Evolutionary conservation across 2,113 vertebrate genomes (phyloP).

Genomic region (Lepus timidus): DNA sequence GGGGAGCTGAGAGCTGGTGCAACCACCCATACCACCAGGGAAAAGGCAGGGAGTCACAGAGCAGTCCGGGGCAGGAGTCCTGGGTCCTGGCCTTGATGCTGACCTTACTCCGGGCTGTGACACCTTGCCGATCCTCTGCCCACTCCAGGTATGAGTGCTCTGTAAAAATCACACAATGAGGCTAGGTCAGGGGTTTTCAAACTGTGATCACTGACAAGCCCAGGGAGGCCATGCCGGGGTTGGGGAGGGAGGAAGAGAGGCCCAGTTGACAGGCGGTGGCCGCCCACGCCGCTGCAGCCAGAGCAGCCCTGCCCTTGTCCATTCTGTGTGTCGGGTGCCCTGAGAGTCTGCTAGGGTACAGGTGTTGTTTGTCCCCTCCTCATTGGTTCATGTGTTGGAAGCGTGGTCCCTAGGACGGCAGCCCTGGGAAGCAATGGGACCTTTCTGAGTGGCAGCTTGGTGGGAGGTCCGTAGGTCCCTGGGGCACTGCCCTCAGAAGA

Average conservation of each 20-base stretch:
- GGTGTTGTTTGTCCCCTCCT: no score
- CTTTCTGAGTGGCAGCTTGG: no score
- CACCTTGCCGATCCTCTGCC: neutral
- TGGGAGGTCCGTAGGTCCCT: no score
- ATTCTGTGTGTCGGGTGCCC: neutral
- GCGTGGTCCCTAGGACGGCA: no score
- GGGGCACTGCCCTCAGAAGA: no score
- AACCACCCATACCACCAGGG: neutral
- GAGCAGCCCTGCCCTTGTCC: neutral
- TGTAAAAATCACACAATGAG: neutral
- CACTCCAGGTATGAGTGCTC: neutral
- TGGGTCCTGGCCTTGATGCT: neutral
- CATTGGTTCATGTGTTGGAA: no score
- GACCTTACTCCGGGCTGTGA: neutral
- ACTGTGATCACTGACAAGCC: neutral
- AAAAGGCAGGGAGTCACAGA: neutral
- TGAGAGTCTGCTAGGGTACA: neutral
- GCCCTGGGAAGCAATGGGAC: no score
- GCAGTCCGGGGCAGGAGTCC: neutral
- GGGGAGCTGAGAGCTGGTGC: neutral
- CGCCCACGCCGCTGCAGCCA: neutral
- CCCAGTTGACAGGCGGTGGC: fast-evolving
- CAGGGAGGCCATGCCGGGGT: no score
- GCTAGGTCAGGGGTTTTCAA: neutral
- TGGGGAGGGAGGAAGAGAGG: neutral